A percentile compares a stretch with the other conserved stretches of the same genome.
Conservation (phyloP, 1,140 invertebrate genomes). For the Mercenaria mercenaria region DNA sequence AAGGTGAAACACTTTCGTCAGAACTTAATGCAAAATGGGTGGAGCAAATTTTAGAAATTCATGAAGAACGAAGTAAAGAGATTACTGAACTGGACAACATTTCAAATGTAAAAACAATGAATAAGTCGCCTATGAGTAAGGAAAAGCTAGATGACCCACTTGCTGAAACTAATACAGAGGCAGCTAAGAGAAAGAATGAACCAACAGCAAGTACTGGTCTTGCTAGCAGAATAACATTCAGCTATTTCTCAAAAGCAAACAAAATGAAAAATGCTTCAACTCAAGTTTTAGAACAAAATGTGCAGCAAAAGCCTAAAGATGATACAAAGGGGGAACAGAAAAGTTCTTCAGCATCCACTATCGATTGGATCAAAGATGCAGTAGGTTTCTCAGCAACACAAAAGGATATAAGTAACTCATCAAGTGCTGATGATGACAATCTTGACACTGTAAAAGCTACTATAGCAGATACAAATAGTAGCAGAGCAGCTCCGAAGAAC, state of each 20-base stretch:
- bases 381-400: neutral
- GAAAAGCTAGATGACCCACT: slow-evolving; percentile 11
- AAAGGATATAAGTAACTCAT: neutral
- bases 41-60: neutral
- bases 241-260: neutral
- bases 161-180: neutral
- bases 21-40: neutral
- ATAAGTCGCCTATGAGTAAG: neutral
- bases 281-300: neutral
- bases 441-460: neutral
- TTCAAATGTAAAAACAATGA: neutral
- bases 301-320: neutral
- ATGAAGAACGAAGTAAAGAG: neutral
- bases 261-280: neutral
- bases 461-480: neutral
- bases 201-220: neutral
- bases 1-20: neutral
- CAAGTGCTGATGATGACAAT: neutral
- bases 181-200: neutral
- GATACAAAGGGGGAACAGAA: neutral
- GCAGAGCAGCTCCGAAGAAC: neutral
- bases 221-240: neutral
- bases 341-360: neutral
- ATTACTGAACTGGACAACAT: neutral
- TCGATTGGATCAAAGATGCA: neutral